These are phyloP conservation scores for Bubalus kerabau DNA, from an alignment of 2,113 vertebrate genomes.

Conservation along the genomic window DNA sequence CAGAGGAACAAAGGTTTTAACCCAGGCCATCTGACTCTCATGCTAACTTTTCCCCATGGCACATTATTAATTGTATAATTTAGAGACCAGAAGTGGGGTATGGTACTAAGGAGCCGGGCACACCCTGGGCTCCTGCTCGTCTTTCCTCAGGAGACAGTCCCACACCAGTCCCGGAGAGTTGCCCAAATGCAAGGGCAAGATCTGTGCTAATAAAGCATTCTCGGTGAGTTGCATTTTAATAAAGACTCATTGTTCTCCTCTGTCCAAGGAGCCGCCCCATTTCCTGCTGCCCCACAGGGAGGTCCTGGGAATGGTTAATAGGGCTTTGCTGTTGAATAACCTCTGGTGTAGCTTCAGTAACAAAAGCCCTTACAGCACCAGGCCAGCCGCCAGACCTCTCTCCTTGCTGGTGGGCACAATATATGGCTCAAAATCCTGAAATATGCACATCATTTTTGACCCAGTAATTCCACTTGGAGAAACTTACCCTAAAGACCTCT, in stretches of 20 bases:
- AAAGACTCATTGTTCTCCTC: slow-evolving; percentile 55
- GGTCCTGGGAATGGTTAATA: slow-evolving; percentile 47
- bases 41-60: background rate
- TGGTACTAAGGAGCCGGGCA: background rate
- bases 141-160: background rate
- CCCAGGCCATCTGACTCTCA: background rate
- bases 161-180: background rate
- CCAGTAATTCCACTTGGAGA: background rate
- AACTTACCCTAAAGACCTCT: background rate
- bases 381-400: background rate
- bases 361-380: slow-evolving; percentile 16
- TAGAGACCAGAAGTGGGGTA: background rate
- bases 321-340: slow-evolving; percentile 26
- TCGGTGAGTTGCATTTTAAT: slow-evolving; percentile 39
- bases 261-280: background rate
- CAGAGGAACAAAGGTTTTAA: background rate
- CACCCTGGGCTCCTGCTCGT: background rate
- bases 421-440: background rate
- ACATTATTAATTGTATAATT: background rate
- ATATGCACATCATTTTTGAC: background rate
- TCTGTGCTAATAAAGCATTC: background rate
- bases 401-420: background rate
- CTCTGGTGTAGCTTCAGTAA: background rate
- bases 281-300: slow-evolving; percentile 30
- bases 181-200: background rate